phyloP scores from a whole-genome alignment of 2,113 vertebrate genomes.

The pig (Sus scrofa) region DNA sequence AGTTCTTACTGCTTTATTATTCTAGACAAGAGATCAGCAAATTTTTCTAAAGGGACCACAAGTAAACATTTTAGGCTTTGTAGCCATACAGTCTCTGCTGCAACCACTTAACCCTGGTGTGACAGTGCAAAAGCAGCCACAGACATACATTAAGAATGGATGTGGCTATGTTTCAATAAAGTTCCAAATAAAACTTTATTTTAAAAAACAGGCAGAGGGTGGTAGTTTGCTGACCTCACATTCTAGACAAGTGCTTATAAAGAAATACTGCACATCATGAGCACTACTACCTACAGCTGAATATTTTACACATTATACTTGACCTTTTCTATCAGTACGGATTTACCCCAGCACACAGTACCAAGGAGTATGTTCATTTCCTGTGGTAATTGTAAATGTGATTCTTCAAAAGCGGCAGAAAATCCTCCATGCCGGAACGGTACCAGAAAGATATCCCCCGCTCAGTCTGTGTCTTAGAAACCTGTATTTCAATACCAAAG shows the following conservation, averaged over 20 bases:
- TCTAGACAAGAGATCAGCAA: not conserved
- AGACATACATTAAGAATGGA: not conserved
- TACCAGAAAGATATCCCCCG: conserved; percentile 10
- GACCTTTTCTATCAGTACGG: not conserved
- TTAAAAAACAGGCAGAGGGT: not conserved
- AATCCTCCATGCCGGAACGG: not conserved
- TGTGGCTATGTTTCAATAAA: not conserved
- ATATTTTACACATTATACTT: not conserved
- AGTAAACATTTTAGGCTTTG: not conserved
- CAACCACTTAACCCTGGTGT: not conserved
- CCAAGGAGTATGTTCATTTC: conserved; percentile 29
- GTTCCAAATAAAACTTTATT: conserved; percentile 54
- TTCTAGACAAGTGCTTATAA: not conserved
- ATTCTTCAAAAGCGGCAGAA: conserved; percentile 25
- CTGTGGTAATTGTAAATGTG: not conserved
- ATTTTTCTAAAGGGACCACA: not conserved
- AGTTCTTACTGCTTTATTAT: not conserved
- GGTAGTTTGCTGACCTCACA: not conserved
- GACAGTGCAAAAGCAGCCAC: not conserved
- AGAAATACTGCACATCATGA: not conserved
- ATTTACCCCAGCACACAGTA: not conserved
- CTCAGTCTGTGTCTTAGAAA: conserved; percentile 49
- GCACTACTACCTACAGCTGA: not conserved
- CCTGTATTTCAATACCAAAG: conserved; percentile 37
- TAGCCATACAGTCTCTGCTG: not conserved